These are phyloP conservation scores for Rugalucina vietnamica DNA, from an alignment of 2,888 invertebrate genomes.

Conservation along the genomic window DNA sequence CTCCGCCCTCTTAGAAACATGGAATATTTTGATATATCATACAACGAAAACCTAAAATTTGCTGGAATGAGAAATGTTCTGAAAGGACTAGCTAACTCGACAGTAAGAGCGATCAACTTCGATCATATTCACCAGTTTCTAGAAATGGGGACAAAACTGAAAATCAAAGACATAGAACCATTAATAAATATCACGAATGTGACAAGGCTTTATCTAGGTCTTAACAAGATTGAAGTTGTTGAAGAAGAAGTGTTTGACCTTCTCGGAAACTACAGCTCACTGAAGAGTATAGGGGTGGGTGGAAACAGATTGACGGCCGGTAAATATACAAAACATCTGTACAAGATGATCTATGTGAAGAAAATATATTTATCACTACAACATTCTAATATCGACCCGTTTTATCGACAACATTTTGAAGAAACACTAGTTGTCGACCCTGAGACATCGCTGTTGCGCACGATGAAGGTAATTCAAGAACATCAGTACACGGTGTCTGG, in stretches of 20 bases:
- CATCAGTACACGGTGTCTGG: neutral
- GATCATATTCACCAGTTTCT: conserved; percentile 21
- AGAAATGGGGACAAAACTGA: conserved; percentile 32
- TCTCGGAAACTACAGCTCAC: conserved; percentile 7
- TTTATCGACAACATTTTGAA: neutral
- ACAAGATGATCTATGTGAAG: neutral
- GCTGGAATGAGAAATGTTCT: conserved; percentile 49
- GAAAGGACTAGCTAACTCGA: conserved; percentile 34
- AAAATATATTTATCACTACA: neutral
- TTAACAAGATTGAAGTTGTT: conserved; percentile 58
- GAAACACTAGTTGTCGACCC: neutral
- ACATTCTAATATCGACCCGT: neutral
- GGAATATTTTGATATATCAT: conserved; percentile 35
- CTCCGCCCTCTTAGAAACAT: conserved; percentile 7
- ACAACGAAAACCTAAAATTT: conserved; percentile 47
- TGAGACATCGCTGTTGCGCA: neutral
- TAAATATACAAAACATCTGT: neutral
- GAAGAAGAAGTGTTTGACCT: conserved; percentile 24
- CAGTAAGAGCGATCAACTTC: neutral
- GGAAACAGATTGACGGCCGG: neutral
- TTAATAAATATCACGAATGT: conserved; percentile 34
- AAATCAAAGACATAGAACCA: conserved; percentile 19
- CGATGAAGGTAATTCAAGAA: neutral
- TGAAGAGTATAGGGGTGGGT: neutral
- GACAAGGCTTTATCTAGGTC: conserved; percentile 34